Evolutionary conservation across 1,140 invertebrate species (phyloP).

Genomic region (Anastrepha obliqua): DNA sequence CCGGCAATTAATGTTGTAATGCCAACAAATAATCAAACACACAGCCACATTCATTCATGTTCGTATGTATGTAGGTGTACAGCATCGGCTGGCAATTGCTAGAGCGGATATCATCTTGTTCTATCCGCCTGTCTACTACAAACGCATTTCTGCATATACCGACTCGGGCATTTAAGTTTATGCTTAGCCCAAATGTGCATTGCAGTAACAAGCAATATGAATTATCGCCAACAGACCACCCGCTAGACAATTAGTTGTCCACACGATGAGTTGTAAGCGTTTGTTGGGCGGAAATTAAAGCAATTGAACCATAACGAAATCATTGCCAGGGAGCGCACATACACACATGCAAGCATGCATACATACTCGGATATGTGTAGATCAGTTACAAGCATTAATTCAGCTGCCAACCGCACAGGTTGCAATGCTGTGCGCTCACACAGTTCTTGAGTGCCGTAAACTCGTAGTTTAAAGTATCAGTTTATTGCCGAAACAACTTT

Average conservation of each 20-base stretch:
- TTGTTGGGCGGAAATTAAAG: conserved; percentile 37
- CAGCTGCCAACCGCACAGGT: conserved; percentile 20
- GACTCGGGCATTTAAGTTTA: neutral
- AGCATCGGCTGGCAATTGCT: neutral
- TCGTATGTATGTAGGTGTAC: neutral
- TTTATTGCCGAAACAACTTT: neutral
- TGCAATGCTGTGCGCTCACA: neutral
- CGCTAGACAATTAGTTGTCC: conserved; percentile 14
- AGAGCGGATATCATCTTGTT: conserved; percentile 26
- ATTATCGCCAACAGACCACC: conserved; percentile 29
- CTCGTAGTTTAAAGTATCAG: neutral
- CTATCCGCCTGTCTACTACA: neutral
- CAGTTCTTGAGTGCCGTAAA: neutral
- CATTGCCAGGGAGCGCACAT: neutral
- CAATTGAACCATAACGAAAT: conserved; percentile 17
- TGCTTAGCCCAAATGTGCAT: neutral
- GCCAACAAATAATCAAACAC: too few species aligned
- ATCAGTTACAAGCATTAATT: neutral
- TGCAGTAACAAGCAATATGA: neutral
- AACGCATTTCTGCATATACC: neutral
- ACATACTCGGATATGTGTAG: neutral
- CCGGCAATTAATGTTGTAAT: neutral
- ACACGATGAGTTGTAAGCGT: neutral
- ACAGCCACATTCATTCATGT: neutral
- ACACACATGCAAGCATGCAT: too few species aligned